Evolutionary conservation across 2,888 invertebrate species (phyloP).

Genomic region (Drosophila anomalata): DNA sequence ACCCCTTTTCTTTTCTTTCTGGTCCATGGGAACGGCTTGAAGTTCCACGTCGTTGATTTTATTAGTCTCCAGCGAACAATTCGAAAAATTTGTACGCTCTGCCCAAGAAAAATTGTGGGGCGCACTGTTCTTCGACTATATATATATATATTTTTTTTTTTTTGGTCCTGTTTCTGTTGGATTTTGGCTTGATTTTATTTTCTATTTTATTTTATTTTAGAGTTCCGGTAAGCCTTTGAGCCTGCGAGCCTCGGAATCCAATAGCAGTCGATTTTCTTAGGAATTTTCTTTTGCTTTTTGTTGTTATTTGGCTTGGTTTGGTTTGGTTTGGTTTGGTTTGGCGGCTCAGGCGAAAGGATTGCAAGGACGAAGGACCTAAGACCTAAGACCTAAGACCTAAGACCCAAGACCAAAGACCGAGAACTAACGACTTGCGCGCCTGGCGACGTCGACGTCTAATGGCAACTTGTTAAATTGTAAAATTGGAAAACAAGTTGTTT

Average conservation of each 20-base stretch:
- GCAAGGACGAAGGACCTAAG: constrained; percentile 20
- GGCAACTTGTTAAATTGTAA: constrained; percentile 82
- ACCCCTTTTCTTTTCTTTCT: constrained; percentile 6
- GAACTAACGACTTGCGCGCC: constrained; percentile 65
- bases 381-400: not conserved
- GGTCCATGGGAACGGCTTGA: constrained; percentile 80
- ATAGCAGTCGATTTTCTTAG: constrained; percentile 79
- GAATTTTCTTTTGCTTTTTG: constrained; percentile 58
- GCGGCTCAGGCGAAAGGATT: constrained; percentile 72
- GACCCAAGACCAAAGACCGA: constrained; percentile 26
- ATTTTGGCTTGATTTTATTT: constrained; percentile 44
- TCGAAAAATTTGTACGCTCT: constrained; percentile 81
- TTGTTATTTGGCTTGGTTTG: constrained; percentile 40
- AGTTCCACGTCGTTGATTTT: constrained; percentile 84
- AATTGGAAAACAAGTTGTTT: constrained; percentile 83
- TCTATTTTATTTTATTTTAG: constrained; percentile 36
- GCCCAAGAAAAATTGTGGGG: constrained; percentile 67
- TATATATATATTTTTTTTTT: constrained; percentile 27
- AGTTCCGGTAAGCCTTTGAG: constrained; percentile 47
- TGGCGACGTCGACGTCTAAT: constrained; percentile 61
- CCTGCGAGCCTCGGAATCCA: constrained; percentile 62
- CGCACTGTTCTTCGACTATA: constrained; percentile 12
- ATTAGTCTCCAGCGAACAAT: constrained; percentile 84
- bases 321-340: constrained; percentile 23
- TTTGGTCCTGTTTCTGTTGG: constrained; percentile 44